Evolutionary conservation across 2,888 invertebrate genomes (phyloP).

Genomic region (Marasmarcha lunaedactyla): DNA sequence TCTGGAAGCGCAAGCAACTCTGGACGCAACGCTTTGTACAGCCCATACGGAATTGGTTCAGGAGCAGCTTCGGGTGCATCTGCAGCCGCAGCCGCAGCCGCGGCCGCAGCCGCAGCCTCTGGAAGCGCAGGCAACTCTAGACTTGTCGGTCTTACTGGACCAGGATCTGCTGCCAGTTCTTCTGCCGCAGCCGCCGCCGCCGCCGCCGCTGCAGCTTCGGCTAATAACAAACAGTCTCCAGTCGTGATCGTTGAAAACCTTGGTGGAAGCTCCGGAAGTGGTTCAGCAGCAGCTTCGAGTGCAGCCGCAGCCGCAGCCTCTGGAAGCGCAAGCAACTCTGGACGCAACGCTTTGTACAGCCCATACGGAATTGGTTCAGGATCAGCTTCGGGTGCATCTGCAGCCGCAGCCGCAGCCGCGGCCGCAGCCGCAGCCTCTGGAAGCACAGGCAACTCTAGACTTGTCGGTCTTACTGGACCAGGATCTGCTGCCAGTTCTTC

Average conservation of each 20-base stretch:
- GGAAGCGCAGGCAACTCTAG: neutral
- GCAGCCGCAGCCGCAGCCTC: too few relatives aligned
- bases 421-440: neutral
- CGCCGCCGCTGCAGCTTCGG: neutral
- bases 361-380: conserved; percentile 4
- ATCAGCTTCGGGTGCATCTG: neutral
- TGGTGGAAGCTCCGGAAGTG: too few relatives aligned
- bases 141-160: neutral
- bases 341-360: too few relatives aligned
- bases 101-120: neutral
- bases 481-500: neutral
- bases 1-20: neutral
- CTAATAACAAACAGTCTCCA: too few relatives aligned
- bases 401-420: neutral
- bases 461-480: neutral
- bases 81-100: neutral
- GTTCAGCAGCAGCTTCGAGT: too few relatives aligned
- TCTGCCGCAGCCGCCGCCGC: neutral
- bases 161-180: neutral
- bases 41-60: conserved; percentile 4
- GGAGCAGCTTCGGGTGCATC: neutral
- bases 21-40: too few relatives aligned
- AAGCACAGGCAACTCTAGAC: neutral
- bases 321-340: too few relatives aligned
- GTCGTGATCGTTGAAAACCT: too few relatives aligned